phyloP scores from a whole-genome alignment of 1,140 invertebrate genomes.

The Drosophila saltans region DNA sequence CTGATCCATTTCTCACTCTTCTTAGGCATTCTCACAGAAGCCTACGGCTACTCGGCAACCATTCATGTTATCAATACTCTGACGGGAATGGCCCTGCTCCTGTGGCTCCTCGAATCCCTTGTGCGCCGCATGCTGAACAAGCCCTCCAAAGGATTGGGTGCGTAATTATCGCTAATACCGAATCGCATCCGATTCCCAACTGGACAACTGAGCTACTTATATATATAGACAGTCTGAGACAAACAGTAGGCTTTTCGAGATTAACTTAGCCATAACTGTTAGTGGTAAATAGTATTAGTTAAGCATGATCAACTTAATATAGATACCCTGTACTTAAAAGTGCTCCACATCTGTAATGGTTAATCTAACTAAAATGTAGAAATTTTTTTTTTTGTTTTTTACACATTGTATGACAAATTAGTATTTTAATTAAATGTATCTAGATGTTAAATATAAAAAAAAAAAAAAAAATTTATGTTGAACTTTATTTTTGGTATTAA shows the following conservation, averaged over 20 bases:
- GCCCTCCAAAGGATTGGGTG: slow-evolving; percentile 45
- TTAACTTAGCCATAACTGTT: not conserved
- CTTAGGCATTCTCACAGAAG: slow-evolving; percentile 62
- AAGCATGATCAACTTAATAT: slow-evolving; percentile 24
- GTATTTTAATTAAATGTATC: slow-evolving; percentile 2
- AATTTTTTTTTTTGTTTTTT: not conserved
- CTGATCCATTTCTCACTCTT: not conserved
- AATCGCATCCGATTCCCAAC: not conserved
- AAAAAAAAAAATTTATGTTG: not conserved
- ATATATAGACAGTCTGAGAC: not conserved
- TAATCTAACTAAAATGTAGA: not conserved
- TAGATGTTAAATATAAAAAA: not conserved
- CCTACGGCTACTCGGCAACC: slow-evolving; percentile 60
- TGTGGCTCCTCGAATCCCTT: slow-evolving; percentile 63
- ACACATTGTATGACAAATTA: slow-evolving; percentile 6
- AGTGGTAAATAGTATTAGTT: slow-evolving; percentile 10
- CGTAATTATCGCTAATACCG: slow-evolving; percentile 20
- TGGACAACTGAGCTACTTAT: not conserved
- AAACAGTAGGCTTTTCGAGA: not conserved
- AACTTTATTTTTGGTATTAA: not conserved
- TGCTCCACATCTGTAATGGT: slow-evolving; percentile 30
- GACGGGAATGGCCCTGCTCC: slow-evolving; percentile 54
- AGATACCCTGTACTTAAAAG: slow-evolving; percentile 27
- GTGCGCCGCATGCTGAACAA: slow-evolving; percentile 51
- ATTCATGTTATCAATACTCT: slow-evolving; percentile 68